phyloP scores from a whole-genome alignment of 2,113 vertebrate species.

The Otocyon megalotis region DNA sequence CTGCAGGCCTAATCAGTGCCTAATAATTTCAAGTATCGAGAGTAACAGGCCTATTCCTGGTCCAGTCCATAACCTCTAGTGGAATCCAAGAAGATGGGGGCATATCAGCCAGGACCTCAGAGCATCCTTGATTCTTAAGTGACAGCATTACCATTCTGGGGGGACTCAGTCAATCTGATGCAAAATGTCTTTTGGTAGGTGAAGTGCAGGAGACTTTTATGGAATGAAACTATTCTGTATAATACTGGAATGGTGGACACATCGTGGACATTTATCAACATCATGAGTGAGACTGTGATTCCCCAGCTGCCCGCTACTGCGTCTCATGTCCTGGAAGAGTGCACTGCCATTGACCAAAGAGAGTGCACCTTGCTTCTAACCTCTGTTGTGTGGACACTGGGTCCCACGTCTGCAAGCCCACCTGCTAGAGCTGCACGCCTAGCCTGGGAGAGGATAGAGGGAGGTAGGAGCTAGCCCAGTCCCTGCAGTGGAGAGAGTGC shows the following conservation, averaged over 20 bases:
- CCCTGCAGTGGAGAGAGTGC: no score
- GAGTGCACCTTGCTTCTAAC: neutral
- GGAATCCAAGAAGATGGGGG: neutral
- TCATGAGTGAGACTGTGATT: neutral
- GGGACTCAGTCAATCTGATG: neutral
- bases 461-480: neutral
- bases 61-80: no score
- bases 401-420: rapidly evolving
- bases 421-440: neutral
- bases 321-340: rapidly evolving
- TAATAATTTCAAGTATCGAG: neutral
- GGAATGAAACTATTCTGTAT: neutral
- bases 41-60: neutral
- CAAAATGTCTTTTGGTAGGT: neutral
- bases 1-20: rapidly evolving
- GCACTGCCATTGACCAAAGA: rapidly evolving
- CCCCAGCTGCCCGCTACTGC: rapidly evolving
- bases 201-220: neutral
- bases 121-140: neutral
- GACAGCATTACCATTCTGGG: neutral
- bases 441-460: rapidly evolving
- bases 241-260: neutral
- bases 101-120: rapidly evolving
- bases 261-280: neutral
- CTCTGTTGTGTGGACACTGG: neutral